These are phyloP conservation scores for Solea solea DNA, from an alignment of 2,113 vertebrate species.

Conservation along the genomic window DNA sequence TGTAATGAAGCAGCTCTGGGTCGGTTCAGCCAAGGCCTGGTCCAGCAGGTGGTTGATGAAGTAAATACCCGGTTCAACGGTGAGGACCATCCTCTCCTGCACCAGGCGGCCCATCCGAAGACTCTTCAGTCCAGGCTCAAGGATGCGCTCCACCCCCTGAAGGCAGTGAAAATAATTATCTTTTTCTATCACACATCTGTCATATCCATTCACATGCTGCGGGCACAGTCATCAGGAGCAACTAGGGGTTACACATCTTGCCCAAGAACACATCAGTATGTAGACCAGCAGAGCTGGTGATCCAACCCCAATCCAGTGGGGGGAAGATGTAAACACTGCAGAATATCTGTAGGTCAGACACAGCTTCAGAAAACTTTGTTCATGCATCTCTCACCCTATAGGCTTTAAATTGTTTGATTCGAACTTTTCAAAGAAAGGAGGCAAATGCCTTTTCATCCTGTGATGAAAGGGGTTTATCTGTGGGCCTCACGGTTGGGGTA, in stretches of 20 bases:
- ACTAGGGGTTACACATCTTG: too few species aligned
- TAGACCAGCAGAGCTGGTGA: too few species aligned
- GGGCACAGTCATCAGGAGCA: too few species aligned
- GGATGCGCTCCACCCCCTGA: conserved; percentile 87
- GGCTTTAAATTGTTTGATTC: neutral
- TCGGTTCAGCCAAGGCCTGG: conserved; percentile 84
- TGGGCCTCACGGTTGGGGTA: too few species aligned
- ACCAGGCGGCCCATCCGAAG: conserved; percentile 89
- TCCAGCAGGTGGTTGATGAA: conserved; percentile 94
- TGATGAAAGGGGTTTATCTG: neutral
- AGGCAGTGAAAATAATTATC: neutral
- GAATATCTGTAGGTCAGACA: neutral
- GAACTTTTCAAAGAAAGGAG: neutral
- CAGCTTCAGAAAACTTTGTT: neutral
- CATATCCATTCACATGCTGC: too few species aligned
- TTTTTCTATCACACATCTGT: neutral
- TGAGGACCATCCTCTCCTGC: conserved; percentile 93
- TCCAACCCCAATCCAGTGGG: too few species aligned
- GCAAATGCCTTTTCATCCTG: neutral
- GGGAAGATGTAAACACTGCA: too few species aligned
- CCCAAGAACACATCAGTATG: too few species aligned
- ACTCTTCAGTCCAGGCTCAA: conserved; percentile 87
- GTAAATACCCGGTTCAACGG: conserved; percentile 95
- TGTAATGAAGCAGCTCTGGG: conserved; percentile 89
- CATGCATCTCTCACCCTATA: neutral